Conservation (phyloP, 2,113 vertebrate species). For the Oxygymnocypris stewartii region DNA sequence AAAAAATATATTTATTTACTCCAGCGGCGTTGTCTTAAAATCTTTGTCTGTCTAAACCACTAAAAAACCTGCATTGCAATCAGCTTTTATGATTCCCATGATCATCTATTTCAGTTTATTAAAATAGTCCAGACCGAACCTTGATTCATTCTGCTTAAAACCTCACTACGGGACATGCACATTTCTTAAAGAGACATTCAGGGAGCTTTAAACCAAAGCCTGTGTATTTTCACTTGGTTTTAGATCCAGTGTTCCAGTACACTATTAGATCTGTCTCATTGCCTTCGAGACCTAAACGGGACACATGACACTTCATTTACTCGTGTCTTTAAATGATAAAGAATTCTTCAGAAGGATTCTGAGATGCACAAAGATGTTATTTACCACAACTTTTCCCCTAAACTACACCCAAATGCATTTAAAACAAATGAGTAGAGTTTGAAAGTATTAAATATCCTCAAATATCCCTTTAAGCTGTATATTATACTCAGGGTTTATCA, state of each 20-base stretch:
- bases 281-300: not conserved
- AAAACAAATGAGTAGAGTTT: not conserved
- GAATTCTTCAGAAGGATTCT: too few relatives aligned
- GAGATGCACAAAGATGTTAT: not conserved
- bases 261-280: constrained; percentile 22
- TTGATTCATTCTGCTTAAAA: not conserved
- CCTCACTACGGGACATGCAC: not conserved
- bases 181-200: constrained; percentile 6
- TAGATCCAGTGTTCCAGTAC: not conserved
- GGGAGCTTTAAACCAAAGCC: not conserved
- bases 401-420: not conserved
- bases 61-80: not conserved
- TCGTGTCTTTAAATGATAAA: not conserved
- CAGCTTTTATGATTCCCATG: not conserved
- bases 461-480: not conserved
- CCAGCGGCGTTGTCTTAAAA: not conserved
- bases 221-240: not conserved
- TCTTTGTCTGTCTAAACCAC: not conserved
- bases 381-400: not conserved
- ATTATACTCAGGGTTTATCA: not conserved
- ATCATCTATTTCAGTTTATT: not conserved
- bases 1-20: not conserved
- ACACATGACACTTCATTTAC: not conserved
- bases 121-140: not conserved
- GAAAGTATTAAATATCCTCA: not conserved